Evolutionary conservation across 2,797 vertebrate species (phyloP).

Genomic region (Aplochiton taeniatus): DNA sequence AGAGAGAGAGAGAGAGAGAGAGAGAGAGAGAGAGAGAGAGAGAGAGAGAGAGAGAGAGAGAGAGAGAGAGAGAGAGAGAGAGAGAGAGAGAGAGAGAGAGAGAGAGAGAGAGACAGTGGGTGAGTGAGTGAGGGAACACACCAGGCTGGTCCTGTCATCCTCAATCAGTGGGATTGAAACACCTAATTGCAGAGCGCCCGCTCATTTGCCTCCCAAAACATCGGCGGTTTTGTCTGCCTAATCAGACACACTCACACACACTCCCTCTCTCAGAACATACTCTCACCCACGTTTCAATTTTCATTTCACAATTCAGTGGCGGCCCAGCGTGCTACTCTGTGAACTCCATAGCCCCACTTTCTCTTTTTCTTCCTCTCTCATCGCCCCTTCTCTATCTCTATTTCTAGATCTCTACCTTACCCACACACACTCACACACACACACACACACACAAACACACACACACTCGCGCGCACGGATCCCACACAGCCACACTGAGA

Average conservation of each 20-base stretch:
- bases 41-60: no score
- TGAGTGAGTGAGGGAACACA: constrained; percentile 28
- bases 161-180: constrained; percentile 75
- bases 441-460: constrained; percentile 6
- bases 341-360: constrained; percentile 13
- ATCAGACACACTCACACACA: constrained; percentile 43
- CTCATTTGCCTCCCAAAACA: constrained; percentile 73
- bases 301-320: constrained; percentile 28
- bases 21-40: no score
- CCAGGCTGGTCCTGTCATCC: constrained; percentile 75
- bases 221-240: constrained; percentile 69
- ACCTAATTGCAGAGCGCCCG: constrained; percentile 74
- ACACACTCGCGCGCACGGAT: neutral
- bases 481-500: neutral
- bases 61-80: no score
- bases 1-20: no score
- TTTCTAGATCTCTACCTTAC: neutral
- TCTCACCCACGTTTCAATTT: constrained; percentile 9
- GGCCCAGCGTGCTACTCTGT: neutral
- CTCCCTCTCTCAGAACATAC: neutral
- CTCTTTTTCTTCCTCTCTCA: neutral
- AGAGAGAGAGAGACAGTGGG: no score
- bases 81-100: no score
- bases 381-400: no score
- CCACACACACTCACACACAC: constrained; percentile 13